These are phyloP conservation scores for Eilema sororculum DNA, from an alignment of 2,888 invertebrate genomes.

Conservation along the genomic window DNA sequence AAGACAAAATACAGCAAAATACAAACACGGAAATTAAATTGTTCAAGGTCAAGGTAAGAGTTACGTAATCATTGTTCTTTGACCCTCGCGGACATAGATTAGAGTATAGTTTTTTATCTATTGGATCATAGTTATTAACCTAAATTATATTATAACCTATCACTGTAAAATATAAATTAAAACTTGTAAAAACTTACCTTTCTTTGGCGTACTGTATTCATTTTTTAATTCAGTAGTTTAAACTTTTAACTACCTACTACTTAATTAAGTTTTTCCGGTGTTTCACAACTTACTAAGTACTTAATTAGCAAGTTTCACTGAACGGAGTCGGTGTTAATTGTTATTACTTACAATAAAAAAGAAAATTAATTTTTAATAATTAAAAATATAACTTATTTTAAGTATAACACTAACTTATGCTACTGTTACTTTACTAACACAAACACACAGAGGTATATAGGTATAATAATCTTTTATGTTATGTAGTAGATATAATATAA, in stretches of 20 bases:
- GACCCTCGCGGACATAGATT: slow-evolving; percentile 3
- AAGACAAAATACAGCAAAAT: no score
- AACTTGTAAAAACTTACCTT: slow-evolving; percentile 59
- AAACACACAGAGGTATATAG: background rate
- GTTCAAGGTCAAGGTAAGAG: slow-evolving; percentile 18
- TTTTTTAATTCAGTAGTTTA: slow-evolving; percentile 38
- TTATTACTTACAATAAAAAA: no score
- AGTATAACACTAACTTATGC: background rate
- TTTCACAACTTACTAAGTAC: background rate
- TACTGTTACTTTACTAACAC: background rate
- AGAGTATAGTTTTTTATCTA: background rate
- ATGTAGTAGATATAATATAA: background rate
- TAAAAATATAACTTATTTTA: background rate
- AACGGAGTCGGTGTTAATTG: no score
- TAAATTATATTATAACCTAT: slow-evolving; percentile 9
- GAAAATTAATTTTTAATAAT: background rate
- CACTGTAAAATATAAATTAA: background rate
- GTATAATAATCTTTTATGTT: background rate
- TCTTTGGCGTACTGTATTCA: slow-evolving; percentile 69
- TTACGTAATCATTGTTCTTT: background rate
- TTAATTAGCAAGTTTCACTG: background rate
- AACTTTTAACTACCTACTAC: background rate
- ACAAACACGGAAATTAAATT: slow-evolving; percentile 2
- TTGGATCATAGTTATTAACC: background rate
- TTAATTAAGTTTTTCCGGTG: slow-evolving; percentile 6